Base-by-base conservation (phyloP, 2,888 invertebrate genomes). In the Drosophila mimica region DNA sequence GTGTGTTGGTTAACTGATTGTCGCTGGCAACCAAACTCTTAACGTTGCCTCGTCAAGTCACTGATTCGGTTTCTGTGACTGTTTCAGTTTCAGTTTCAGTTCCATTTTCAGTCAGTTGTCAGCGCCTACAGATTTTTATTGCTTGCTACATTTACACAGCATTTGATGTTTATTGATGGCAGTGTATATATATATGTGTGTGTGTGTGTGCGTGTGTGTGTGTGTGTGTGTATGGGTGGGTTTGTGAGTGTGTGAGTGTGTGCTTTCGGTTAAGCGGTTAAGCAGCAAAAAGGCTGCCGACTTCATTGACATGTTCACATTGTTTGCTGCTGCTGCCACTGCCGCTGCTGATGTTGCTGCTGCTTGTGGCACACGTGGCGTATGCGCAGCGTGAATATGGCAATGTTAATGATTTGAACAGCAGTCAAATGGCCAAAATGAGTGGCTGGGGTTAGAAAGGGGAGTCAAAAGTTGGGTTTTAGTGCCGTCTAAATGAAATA, bases 81-180 rank as follows among this genome's bases (percentile, higher is more conserved):
- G 64, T 51, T 73, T 64, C 61, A 40, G 76, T 49, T 73, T 53
- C 52, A 36, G 62, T 49, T 67, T 15, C 52, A 64, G 58, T 54
- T 60, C 53, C 61, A 77, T 51, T 64, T 48, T 25, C 43, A 8
- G 74, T 52, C 74, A 58, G 65, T 57, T 78, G 67, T 78, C 82
- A 68, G 59, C 82, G 82, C 82, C 68, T 79, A 82, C 81, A 71
- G 82, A 83, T 82, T 83, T 84, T 88, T 83, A 83, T 87, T 87
- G 83, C 83, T 60, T 76, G 68, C 71, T 79, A 82, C 85, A 88
- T 87, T 83, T 84, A 68, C 79, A 82, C 74, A 71, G 73, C 79
- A 79, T 84, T 88, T 84, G 74, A 84, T 84, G 88, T 82, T 84
- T 79, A 79, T 83, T 78, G 72, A 75, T 65, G 70, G 43, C 25